Base-by-base conservation (phyloP, 2,113 vertebrate genomes). In the Thryonomys swinderianus region DNA sequence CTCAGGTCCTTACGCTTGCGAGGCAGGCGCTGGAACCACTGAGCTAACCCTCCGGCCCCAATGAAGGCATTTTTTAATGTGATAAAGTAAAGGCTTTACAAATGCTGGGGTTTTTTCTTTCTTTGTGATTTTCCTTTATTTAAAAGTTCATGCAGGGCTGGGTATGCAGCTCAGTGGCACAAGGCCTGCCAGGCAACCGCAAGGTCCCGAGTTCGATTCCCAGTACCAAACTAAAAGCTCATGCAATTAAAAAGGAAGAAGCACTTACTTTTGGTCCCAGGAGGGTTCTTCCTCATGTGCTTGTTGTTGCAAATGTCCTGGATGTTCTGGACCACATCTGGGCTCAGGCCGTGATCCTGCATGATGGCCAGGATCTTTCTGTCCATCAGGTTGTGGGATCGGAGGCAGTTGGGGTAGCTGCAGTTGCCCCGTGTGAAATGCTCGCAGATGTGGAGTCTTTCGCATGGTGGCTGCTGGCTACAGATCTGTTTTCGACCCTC, bases 371-470 rank as follows among this genome's bases (percentile, higher is more conserved):
- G 74, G 67, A 96, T 96, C 79, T 76, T 96, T 12, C 91, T 90
- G 67, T 97, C 97, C 96, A 97, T 95, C 82, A 97, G 85, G 93
- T 97, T 97, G 2, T 97, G 97, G 62, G 97, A 97, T 62, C 96
- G 34, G 78, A 92, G 89, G 80, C 97, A 97, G 91, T 97, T 97
- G 85, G 59, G 6, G 11, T 88, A 97, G 23, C 93, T 18, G 3
- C 97, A 97, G 4, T 95, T 92, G 7, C 97, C 97, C 14, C 96
- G 96, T 2, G 95, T 97, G 48, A 97, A 97, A 74, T 97, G 96
- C 7, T 97, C 97, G 3, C 97, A 97, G 78, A 97, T 48, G 51
- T 97, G 97, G 32, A 97, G 96, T 30, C 83, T 93, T 30, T 95
- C 88, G 0, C 97, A 97, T 0, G 42, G 67, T 0, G 83, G 78